Evolutionary conservation across 2,797 vertebrate species (phyloP).

Genomic region (Peromyscus eremicus): DNA sequence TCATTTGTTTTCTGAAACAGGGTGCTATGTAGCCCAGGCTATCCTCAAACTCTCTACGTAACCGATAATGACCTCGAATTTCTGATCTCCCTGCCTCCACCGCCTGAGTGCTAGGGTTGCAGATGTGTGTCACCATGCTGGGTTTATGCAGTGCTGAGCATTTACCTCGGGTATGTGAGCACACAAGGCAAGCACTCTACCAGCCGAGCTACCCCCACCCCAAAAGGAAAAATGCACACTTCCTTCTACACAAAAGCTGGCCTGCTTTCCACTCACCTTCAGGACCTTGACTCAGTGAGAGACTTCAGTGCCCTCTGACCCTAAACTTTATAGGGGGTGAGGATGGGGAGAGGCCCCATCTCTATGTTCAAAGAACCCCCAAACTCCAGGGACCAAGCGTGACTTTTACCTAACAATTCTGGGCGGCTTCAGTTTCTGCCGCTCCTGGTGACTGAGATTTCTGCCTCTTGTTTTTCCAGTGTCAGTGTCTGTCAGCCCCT

Average conservation of each 20-base stretch:
- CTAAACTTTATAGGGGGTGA: not conserved
- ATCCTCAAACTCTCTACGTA: not conserved
- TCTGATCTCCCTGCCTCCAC: not conserved
- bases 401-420: not conserved
- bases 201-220: not conserved
- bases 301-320: not conserved
- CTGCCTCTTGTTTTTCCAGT: not conserved
- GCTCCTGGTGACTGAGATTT: not conserved
- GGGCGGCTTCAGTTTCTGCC: not conserved
- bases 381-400: not conserved
- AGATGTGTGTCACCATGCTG: not conserved
- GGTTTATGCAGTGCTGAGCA: not conserved
- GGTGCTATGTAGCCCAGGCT: not conserved
- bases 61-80: not conserved
- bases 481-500: not conserved
- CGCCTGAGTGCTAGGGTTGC: not conserved
- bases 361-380: not conserved
- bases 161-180: not conserved
- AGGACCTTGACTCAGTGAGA: not conserved
- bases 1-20: not conserved
- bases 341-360: not conserved
- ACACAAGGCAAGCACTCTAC: not conserved
- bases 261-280: not conserved
- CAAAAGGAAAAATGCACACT: not conserved
- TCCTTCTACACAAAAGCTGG: not conserved